These are phyloP conservation scores for Brachystomella parvula DNA, from an alignment of 1,140 invertebrate genomes.

Conservation along the genomic window DNA sequence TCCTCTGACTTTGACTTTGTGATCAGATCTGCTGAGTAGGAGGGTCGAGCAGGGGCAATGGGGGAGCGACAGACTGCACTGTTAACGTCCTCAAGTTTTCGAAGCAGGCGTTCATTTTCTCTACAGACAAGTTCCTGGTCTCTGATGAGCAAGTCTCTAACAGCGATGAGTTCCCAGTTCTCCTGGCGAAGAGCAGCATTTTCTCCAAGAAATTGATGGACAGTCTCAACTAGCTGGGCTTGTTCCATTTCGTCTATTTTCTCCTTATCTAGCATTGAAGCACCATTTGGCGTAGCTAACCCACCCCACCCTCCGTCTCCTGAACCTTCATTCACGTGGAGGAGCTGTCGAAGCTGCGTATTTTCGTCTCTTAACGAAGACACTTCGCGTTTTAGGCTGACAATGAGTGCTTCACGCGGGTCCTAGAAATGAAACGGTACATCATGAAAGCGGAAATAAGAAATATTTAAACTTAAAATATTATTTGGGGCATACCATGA, in stretches of 20 bases:
- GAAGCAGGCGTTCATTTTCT: constrained; percentile 79
- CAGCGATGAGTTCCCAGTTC: constrained; percentile 73
- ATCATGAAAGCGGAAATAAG: background rate
- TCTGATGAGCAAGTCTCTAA: constrained; percentile 66
- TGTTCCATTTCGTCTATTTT: constrained; percentile 62
- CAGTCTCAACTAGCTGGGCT: constrained; percentile 61
- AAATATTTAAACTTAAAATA: background rate
- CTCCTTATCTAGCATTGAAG: constrained; percentile 53
- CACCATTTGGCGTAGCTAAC: background rate
- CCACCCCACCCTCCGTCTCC: constrained; percentile 38
- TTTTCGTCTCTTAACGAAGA: constrained; percentile 83
- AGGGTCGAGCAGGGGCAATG: constrained; percentile 62
- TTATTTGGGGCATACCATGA: constrained; percentile 62
- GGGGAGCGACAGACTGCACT: constrained; percentile 69
- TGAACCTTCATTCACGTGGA: constrained; percentile 45
- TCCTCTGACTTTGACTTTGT: constrained; percentile 44
- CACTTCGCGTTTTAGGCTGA: constrained; percentile 81
- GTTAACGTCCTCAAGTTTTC: constrained; percentile 78
- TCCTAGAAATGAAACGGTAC: constrained; percentile 54
- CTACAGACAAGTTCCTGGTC: constrained; percentile 83
- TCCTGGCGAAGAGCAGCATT: constrained; percentile 76
- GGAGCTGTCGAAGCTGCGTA: constrained; percentile 68
- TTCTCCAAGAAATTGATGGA: constrained; percentile 68
- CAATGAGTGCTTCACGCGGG: constrained; percentile 79
- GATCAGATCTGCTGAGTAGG: constrained; percentile 56